Evolutionary conservation across 2,797 vertebrate species (phyloP).

Genomic region (Coranthus polyacanthus): DNA sequence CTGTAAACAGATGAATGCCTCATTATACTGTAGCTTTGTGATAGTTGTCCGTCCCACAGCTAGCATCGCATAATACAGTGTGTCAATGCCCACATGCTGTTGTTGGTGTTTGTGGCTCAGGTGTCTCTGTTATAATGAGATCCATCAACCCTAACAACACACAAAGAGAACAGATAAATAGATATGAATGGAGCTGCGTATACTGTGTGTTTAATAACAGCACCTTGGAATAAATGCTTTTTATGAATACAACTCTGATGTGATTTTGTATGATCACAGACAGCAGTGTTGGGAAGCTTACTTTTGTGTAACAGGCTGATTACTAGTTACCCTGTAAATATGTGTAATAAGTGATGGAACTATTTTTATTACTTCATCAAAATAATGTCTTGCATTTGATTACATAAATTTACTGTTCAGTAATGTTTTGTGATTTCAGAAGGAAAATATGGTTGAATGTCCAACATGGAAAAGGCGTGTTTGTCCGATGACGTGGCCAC

Average conservation of each 20-base stretch:
- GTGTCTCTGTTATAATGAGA: conserved; percentile 38
- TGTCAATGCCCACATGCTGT: conserved; percentile 13
- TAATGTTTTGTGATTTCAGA: too few relatives aligned
- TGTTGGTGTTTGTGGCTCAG: conserved; percentile 20
- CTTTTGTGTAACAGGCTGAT: neutral
- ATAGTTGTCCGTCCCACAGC: conserved; percentile 6
- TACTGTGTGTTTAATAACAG: conserved; percentile 8
- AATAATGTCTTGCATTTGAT: too few relatives aligned
- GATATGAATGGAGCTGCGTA: conserved; percentile 4
- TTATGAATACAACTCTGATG: neutral
- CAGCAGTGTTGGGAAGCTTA: neutral
- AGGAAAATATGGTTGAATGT: too few relatives aligned
- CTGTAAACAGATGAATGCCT: conserved; percentile 31
- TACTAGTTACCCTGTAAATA: neutral
- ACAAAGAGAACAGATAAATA: conserved; percentile 17
- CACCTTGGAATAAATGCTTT: conserved; percentile 1
- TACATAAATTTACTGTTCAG: too few relatives aligned
- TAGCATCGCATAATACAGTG: conserved; percentile 20
- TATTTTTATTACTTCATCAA: too few relatives aligned
- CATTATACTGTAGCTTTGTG: conserved; percentile 4
- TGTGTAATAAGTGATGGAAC: too few relatives aligned
- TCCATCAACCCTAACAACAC: conserved; percentile 20
- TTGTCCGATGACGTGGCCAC: too few relatives aligned
- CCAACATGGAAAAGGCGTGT: too few relatives aligned
- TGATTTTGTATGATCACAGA: neutral